Percentiles rank a stretch among this genome's conserved stretches.
Evolutionary conservation across 1,140 invertebrate species (phyloP).

Genomic region (Psilanteris sp.): DNA sequence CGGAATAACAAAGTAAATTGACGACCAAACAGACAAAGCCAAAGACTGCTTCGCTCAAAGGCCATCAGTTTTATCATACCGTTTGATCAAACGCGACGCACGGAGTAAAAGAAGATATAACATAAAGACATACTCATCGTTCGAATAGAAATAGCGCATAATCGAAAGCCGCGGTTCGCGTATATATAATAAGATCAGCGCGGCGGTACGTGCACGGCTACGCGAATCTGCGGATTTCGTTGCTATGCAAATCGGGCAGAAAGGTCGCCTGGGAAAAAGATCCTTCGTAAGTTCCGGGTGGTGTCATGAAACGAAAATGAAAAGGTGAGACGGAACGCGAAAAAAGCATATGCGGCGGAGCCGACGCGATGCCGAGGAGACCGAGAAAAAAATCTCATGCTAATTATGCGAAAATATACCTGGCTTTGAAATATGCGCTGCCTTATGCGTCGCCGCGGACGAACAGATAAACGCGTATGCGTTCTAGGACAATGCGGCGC

Average conservation of each 20-base stretch:
- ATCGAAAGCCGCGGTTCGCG: slow-evolving; percentile 27
- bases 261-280: slow-evolving; percentile 42
- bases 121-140: slow-evolving; percentile 38
- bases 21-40: slow-evolving; percentile 12
- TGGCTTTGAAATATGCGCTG: slow-evolving; percentile 71
- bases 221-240: slow-evolving; percentile 48
- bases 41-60: slow-evolving; percentile 20
- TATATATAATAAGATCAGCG: slow-evolving; percentile 52
- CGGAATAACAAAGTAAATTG: too few relatives aligned
- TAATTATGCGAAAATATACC: slow-evolving; percentile 76
- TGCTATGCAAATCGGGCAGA: slow-evolving; percentile 48
- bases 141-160: slow-evolving; percentile 46
- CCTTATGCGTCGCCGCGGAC: slow-evolving; percentile 67
- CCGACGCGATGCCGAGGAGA: slow-evolving; percentile 42
- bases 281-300: slow-evolving; percentile 11
- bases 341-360: slow-evolving; percentile 53
- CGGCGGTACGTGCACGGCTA: slow-evolving; percentile 35
- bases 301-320: slow-evolving; percentile 9
- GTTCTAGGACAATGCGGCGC: slow-evolving; percentile 64
- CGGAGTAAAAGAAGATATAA: slow-evolving; percentile 18
- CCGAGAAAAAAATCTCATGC: slow-evolving; percentile 60
- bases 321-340: slow-evolving; percentile 42
- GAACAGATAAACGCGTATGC: slow-evolving; percentile 66
- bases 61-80: slow-evolving; percentile 39
- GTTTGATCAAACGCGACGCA: slow-evolving; percentile 37